These are phyloP conservation scores for Ophonus ardosiacus DNA, from an alignment of 2,888 invertebrate genomes.

Conservation along the genomic window DNA sequence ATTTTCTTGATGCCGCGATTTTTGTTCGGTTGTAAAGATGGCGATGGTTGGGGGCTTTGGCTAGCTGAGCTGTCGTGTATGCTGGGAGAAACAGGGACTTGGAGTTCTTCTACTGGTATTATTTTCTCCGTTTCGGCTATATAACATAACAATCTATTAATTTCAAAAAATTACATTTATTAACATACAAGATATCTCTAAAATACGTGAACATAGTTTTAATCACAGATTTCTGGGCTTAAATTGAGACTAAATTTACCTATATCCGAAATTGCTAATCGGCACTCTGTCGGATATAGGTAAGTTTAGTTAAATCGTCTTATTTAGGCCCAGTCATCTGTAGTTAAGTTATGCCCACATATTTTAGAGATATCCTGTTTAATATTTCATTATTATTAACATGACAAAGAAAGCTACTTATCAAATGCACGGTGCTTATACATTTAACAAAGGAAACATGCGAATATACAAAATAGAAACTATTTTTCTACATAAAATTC, in stretches of 20 bases:
- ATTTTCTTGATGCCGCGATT: conserved; percentile 82
- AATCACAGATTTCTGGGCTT: too few species aligned
- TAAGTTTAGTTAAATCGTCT: too few species aligned
- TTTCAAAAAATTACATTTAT: conserved; percentile 6
- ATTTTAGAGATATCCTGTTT: too few species aligned
- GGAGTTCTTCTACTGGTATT: conserved; percentile 75
- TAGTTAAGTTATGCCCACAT: too few species aligned
- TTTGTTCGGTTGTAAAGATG: conserved; percentile 76
- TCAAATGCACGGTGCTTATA: conserved; percentile 10
- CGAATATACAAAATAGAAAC: conserved; percentile 3
- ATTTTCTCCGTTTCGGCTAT: conserved; percentile 82
- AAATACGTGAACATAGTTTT: too few species aligned
- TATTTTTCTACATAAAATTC: background rate
- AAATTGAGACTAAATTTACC: too few species aligned
- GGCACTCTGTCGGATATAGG: too few species aligned
- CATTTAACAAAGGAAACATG: conserved; percentile 19
- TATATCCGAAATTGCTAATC: too few species aligned
- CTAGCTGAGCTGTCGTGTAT: conserved; percentile 68
- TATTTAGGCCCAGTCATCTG: too few species aligned
- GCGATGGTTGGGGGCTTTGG: conserved; percentile 75
- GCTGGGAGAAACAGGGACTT: conserved; percentile 69
- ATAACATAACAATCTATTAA: conserved; percentile 65
- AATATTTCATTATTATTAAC: background rate
- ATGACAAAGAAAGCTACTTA: conserved; percentile 54
- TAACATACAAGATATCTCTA: background rate